A percentile compares a stretch with the other conserved stretches of the same genome.
Evolutionary conservation across 2,797 vertebrate genomes (phyloP).

Genomic region (Echeneis naucrates): DNA sequence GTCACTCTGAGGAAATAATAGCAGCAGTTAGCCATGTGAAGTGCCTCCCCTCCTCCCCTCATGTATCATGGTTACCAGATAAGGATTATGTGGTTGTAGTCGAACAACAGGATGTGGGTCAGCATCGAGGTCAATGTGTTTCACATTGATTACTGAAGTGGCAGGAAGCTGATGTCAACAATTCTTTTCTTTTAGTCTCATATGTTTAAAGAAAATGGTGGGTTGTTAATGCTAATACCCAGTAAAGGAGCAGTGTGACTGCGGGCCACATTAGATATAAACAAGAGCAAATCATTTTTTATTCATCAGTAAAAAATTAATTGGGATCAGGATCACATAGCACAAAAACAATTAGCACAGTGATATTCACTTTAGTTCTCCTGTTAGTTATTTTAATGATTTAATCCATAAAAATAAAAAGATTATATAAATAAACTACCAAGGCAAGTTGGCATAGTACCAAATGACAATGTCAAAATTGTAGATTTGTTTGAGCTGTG

Average conservation of each 20-base stretch:
- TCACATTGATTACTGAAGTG: conserved; percentile 36
- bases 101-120: conserved; percentile 46
- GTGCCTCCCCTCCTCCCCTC: background rate
- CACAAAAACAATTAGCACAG: conserved; percentile 8
- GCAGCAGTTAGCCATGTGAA: conserved; percentile 3
- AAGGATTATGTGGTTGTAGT: conserved; percentile 10
- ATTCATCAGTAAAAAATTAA: conserved; percentile 35
- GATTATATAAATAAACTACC: background rate
- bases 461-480: conserved; percentile 3
- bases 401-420: background rate
- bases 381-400: background rate
- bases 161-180: conserved; percentile 21
- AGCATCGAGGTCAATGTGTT: conserved; percentile 41
- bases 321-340: background rate
- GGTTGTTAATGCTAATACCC: conserved; percentile 2
- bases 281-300: conserved; percentile 41
- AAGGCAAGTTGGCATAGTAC: background rate
- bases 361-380: background rate
- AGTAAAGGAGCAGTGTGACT: background rate
- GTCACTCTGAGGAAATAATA: conserved; percentile 7
- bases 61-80: conserved; percentile 12
- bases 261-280: conserved; percentile 3
- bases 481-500: background rate
- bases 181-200: conserved; percentile 15
- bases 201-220: conserved; percentile 15